These are phyloP conservation scores for Synanthedon formicaeformis DNA, from an alignment of 2,888 invertebrate species.

Conservation along the genomic window DNA sequence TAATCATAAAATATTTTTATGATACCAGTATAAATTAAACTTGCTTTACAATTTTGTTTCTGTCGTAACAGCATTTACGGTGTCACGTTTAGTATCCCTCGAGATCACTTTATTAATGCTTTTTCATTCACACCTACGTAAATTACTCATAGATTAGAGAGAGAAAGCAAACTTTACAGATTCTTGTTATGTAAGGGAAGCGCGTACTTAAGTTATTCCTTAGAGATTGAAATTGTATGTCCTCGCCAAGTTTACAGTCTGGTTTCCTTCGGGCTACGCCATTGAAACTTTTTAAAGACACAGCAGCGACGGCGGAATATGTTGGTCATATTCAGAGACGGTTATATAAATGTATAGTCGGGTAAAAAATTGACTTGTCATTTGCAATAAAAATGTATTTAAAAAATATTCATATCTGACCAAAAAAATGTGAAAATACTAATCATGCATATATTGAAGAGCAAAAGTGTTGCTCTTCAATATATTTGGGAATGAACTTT, in stretches of 20 bases:
- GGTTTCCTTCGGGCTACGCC: conserved; percentile 24
- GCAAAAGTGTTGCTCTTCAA: no score
- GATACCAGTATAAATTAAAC: background rate
- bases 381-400: no score
- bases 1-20: no score
- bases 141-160: background rate
- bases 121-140: background rate
- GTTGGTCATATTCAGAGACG: background rate
- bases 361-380: no score
- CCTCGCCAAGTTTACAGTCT: conserved; percentile 29
- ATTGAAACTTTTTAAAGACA: conserved; percentile 43
- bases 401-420: no score
- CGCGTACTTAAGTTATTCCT: background rate
- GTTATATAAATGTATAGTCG: no score
- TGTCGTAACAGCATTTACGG: background rate
- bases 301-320: conserved; percentile 8
- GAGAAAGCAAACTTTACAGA: background rate
- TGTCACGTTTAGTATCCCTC: background rate
- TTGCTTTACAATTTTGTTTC: background rate
- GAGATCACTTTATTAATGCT: background rate
- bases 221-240: conserved; percentile 1
- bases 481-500: no score
- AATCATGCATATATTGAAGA: no score
- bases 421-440: no score
- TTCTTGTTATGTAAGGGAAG: background rate